Evolutionary conservation across 2,888 invertebrate genomes (phyloP), one percentile per base, ranked within the genome.

Genomic region (Drosophila ustulata): DNA sequence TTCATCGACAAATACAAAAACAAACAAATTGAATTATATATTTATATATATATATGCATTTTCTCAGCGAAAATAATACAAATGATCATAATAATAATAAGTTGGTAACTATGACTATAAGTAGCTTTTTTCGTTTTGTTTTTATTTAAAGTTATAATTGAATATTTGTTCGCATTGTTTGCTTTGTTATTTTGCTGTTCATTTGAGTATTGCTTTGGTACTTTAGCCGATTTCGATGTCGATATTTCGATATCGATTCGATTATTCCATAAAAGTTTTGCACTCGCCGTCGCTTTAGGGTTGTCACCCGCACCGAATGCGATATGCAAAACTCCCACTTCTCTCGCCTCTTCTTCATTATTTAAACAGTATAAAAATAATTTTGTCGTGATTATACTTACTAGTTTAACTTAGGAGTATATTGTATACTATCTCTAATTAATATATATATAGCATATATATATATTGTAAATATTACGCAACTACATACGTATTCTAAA

Each of bases 161-260:
- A 75, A 78, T 75, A 78, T 78, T 74, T 75, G 56, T 66, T 70
- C 53, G 66, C 53, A 56, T 52, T 64, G 53, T 50, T 69, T 41
- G 66, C 53, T 66, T 71, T 73, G 56, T 65, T 65, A 30, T 70
- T 57, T 70, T 66, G 52, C 49, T 55, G 45, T 75, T 67, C 62
- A 55, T 73, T 82, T 90, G 92, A 92, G 92, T 92, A 92, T 92
- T 92, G 92, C 92, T 92, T 92, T 92, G 92, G 92, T 92, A 92
- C 92, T 90, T 92, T 92, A 92, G 92, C 92, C 92, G 92, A 91
- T 90, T 78, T 79, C 77, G 76, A 80, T 77, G 26, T 46, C 74
- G 74, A 67, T 64, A 55, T 53, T 63, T 55, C 67, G 51, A 63
- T 67, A 52, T 53, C 64, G 52, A 65, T 50, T 69, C 80, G 78